Base-by-base conservation (phyloP, 2,797 vertebrate genomes). In the Clangula hyemalis region DNA sequence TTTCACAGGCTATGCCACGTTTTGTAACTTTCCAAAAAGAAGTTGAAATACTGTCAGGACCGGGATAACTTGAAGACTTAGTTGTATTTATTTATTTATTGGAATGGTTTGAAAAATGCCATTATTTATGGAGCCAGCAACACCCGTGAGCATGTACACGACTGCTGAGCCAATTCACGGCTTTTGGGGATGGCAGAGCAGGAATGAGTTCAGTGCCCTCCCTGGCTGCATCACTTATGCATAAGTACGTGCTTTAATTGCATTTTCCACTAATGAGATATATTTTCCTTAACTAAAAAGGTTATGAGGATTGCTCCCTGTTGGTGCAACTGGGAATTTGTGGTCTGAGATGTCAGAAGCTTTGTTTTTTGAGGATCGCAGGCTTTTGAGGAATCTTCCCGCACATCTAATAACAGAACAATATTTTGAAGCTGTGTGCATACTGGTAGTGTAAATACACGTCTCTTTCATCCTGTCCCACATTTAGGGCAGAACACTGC, bases 131-230 rank as follows among this genome's bases (percentile, higher is more conserved):
- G 38, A 47, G 17, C 30, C 39, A 3, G 47, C 13, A 45, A 7
- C 34, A 22, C 14, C 16, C 7, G 2, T 0, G 1, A 53, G 36
- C 2, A 11, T 17, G 34, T 45, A 3, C n/a, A 47, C 1, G 1
- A 6, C n/a, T 21, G 54, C 60, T 27, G 8, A 43, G 1, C 32
- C 36, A 20, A 32, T 25, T 39, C 13, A 1, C 36, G 24, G n/a
- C 38, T 16, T 60, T 39, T 41, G 47, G 49, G 25, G 17, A 10
- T 43, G 32, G n/a, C 49, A 27, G 72, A 68, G 36, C 19, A 34
- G n/a, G 47, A 81, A 14, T 2, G 34, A 68, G 36, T 70, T 88
- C 53, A 69, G 2, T 22, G 6, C 45, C 18, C 4, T 60, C 73
- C 38, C 66, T 87, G 34, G 45, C 62, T 83, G 54, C 60, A n/a